phyloP scores from a whole-genome alignment of 1,140 invertebrate species.

The Geopemphigus sp. region DNA sequence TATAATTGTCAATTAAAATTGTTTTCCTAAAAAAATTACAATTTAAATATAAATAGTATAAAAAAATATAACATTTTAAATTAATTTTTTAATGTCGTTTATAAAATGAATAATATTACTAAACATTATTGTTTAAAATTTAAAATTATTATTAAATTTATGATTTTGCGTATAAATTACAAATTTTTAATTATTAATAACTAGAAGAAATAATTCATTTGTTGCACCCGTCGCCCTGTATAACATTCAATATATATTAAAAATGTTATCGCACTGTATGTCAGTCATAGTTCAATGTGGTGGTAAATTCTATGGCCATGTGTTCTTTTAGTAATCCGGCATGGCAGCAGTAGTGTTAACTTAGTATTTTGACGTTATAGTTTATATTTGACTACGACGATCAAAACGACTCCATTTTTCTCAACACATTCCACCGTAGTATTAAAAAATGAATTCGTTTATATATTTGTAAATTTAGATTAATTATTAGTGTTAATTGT shows the following conservation, averaged over 20 bases:
- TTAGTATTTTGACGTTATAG: slow-evolving; percentile 20
- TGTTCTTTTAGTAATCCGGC: slow-evolving; percentile 37
- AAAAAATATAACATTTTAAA: no score
- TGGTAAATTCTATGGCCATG: slow-evolving; percentile 17
- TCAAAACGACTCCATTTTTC: slow-evolving; percentile 23
- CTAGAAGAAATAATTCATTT: no score
- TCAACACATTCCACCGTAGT: background rate
- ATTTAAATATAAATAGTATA: no score
- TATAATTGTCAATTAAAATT: no score
- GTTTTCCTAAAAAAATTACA: no score
- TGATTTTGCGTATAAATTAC: no score
- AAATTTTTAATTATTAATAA: no score
- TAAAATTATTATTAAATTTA: no score
- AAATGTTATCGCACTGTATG: background rate
- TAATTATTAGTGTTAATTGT: background rate
- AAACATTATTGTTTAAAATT: no score
- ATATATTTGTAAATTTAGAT: background rate
- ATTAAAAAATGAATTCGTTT: background rate
- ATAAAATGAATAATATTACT: no score
- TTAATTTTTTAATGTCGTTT: no score
- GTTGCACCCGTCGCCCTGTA: background rate
- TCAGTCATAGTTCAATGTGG: background rate
- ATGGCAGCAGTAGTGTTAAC: slow-evolving; percentile 10
- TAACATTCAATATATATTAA: background rate
- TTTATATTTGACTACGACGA: background rate